These are phyloP conservation scores for Sander lucioperca DNA, from an alignment of 2,113 vertebrate species.

Conservation along the genomic window DNA sequence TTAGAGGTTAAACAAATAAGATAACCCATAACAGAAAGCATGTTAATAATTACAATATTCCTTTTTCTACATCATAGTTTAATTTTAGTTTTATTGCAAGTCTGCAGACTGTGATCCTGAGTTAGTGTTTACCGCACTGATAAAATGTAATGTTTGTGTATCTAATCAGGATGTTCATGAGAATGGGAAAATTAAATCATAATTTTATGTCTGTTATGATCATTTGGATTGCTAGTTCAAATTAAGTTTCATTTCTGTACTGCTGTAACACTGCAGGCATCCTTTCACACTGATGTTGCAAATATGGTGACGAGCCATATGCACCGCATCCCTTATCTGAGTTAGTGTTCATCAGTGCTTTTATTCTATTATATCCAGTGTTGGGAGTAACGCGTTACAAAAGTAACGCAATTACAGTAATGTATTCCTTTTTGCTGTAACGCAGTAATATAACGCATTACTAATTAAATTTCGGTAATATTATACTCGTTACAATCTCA, in stretches of 20 bases:
- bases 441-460: too few species aligned
- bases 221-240: constrained; percentile 59
- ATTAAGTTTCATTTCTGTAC: constrained; percentile 52
- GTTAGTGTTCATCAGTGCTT: constrained; percentile 15
- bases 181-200: constrained; percentile 44
- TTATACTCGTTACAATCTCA: too few species aligned
- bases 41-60: constrained; percentile 22
- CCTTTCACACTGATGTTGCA: constrained; percentile 29
- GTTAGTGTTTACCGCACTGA: constrained; percentile 31
- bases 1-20: constrained; percentile 6
- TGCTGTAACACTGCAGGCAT: constrained; percentile 39
- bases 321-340: background rate
- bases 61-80: constrained; percentile 38
- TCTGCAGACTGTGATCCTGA: constrained; percentile 38
- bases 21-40: background rate
- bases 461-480: too few species aligned
- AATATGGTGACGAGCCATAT: constrained; percentile 24
- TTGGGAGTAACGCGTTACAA: too few species aligned
- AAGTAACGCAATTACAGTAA: too few species aligned
- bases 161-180: constrained; percentile 49
- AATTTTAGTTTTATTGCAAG: constrained; percentile 40
- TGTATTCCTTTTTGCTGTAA: too few species aligned
- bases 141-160: constrained; percentile 30
- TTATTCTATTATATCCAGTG: constrained; percentile 14
- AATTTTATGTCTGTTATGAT: constrained; percentile 59